phyloP scores from a whole-genome alignment of 2,888 invertebrate species.

The Cynaeus angustus region DNA sequence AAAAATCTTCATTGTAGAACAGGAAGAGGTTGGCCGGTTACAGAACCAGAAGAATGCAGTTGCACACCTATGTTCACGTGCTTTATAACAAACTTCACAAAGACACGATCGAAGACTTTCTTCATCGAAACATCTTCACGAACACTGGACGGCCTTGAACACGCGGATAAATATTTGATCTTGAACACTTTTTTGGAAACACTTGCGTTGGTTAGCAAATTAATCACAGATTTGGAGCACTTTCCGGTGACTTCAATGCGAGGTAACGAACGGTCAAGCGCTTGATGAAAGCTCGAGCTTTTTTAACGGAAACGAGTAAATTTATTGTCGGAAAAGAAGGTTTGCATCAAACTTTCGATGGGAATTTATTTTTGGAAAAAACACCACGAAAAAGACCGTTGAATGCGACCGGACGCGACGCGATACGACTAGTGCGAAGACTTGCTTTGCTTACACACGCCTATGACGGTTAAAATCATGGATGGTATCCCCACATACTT shows the following conservation, averaged over 20 bases:
- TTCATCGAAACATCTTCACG: constrained; percentile 37
- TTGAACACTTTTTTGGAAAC: constrained; percentile 19
- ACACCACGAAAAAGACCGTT: constrained; percentile 36
- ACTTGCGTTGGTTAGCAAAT: neutral
- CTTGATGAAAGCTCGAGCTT: neutral
- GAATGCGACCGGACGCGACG: constrained; percentile 37
- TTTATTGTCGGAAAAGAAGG: neutral
- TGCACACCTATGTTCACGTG: constrained; percentile 57
- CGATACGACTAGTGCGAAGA: constrained; percentile 35
- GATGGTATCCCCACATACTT: constrained; percentile 59
- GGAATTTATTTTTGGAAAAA: constrained; percentile 12
- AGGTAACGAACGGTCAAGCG: constrained; percentile 12
- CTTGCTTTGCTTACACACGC: constrained; percentile 24
- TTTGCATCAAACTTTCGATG: neutral
- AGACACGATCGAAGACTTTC: constrained; percentile 48
- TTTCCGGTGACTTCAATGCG: constrained; percentile 36
- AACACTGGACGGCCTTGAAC: constrained; percentile 47
- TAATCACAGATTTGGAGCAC: constrained; percentile 21
- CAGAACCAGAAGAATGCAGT: constrained; percentile 56
- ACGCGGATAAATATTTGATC: constrained; percentile 19
- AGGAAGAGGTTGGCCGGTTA: constrained; percentile 30
- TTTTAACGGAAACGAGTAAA: neutral
- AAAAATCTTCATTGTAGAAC: constrained; percentile 40
- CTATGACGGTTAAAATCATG: constrained; percentile 51
- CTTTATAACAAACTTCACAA: constrained; percentile 41